These are phyloP conservation scores for Pelecanus crispus DNA, from an alignment of 2,113 vertebrate genomes.

Conservation along the genomic window DNA sequence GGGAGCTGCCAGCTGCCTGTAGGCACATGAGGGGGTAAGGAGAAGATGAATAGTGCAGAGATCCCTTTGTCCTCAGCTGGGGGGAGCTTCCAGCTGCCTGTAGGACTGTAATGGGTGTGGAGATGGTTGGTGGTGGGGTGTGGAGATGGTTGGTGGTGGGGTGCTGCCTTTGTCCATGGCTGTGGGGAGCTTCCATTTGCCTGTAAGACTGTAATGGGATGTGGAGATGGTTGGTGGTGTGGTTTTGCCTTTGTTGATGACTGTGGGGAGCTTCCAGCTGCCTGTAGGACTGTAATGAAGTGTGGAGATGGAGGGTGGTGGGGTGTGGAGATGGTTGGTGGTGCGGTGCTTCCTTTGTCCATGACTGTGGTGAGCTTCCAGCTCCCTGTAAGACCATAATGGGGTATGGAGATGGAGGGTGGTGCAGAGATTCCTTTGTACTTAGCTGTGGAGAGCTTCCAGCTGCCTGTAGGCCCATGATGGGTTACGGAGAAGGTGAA, in stretches of 20 bases:
- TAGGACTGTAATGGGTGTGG: no score
- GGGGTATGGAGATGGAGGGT: background rate
- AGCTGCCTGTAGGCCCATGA: background rate
- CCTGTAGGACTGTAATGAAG: no score
- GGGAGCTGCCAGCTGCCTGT: background rate
- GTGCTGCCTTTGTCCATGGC: no score
- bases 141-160: no score
- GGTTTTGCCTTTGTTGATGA: no score
- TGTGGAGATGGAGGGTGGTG: background rate
- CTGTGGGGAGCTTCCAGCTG: no score
- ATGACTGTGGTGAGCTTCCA: background rate
- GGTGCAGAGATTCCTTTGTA: background rate
- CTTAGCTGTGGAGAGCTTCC: background rate
- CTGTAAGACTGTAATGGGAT: no score
- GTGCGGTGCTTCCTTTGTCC: no score
- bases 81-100: background rate
- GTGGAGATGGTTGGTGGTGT: no score
- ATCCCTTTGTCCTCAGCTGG: background rate
- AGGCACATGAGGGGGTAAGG: background rate
- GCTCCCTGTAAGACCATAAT: background rate
- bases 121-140: no score
- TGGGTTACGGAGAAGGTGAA: background rate
- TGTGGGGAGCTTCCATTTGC: no score
- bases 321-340: background rate
- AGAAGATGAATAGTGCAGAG: background rate